Evolutionary conservation across 1,140 invertebrate genomes (phyloP).

Genomic region (Plodia interpunctella): DNA sequence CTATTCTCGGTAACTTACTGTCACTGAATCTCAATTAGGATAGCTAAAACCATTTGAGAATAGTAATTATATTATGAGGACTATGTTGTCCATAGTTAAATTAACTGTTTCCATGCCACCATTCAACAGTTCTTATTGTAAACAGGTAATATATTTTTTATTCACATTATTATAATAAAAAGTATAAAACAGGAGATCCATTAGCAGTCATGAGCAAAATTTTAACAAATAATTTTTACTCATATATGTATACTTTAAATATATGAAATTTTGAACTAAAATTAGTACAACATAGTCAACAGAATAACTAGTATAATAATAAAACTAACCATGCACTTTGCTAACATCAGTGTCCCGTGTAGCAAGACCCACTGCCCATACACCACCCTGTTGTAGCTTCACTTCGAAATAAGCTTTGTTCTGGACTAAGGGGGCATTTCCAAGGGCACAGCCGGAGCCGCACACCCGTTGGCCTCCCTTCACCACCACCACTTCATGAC

Average conservation of each 20-base stretch:
- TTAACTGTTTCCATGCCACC: no score
- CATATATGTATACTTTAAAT: no score
- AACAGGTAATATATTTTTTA: no score
- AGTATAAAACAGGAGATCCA: no score
- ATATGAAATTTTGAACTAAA: no score
- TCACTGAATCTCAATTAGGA: not conserved
- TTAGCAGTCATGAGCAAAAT: no score
- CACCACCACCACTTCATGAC: conserved; percentile 98
- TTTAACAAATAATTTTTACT: no score
- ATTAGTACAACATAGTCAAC: no score
- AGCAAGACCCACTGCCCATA: conserved; percentile 96
- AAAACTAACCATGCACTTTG: conserved; percentile 79
- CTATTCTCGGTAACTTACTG: not conserved
- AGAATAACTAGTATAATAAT: no score
- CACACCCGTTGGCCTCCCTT: conserved; percentile 97
- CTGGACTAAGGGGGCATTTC: conserved; percentile 95
- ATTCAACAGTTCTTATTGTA: no score
- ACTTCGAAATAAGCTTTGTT: conserved; percentile 99
- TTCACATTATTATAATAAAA: no score
- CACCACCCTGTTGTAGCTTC: conserved; percentile 96
- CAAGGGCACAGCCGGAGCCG: conserved; percentile 95
- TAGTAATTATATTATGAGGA: not conserved
- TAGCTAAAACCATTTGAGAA: not conserved
- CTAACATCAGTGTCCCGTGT: conserved; percentile 92
- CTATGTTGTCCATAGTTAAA: no score